Base-by-base conservation (phyloP, 2,888 invertebrate species). In the Antitype chi region DNA sequence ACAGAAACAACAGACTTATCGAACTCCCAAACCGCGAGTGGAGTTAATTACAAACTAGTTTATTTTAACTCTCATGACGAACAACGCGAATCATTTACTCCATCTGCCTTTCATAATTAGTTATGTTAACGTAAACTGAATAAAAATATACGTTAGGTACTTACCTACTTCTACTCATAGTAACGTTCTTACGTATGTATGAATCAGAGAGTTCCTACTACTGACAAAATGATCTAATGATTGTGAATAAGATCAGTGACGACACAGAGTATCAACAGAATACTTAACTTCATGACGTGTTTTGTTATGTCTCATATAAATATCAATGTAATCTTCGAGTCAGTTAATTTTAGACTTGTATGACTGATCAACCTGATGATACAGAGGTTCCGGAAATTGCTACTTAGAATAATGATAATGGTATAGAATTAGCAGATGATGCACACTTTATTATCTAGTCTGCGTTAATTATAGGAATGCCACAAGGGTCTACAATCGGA, bases 171-270 rank as follows among this genome's bases (percentile, higher is more conserved):
- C 38, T 28, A 72, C 69, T 49, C 53, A 4, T 47, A 52, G 43
- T 25, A 6, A n/a, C 8, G 4, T 62, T 32, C 20, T 17, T 55
- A 69, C 11, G 15, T 47, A 47, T 25, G 60, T 81, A 87, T 90
- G 93, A 92, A 85, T 89, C 88, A 89, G 66, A 87, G 67, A 74
- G 80, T 86, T 82, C 70, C 15, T 70, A 73, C 70, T 28, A 74
- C 74, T 86, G 76, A 84, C 67, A 66, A 85, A 85, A 87, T 93
- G 93, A 93, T 90, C 87, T 91, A 89, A 91, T 68, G 82, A 87
- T 88, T 84, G 84, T 92, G 91, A 94, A 92, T 92, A 92, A 93
- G 90, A 91, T 90, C 88, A 84, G 86, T 93, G 92, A 93, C 91
- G 91, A 43, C 52, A 88, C 78, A 38, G 25, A 59, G 0, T 66